Evolutionary conservation across 2,888 invertebrate species (phyloP), one percentile per base, ranked within the genome.

Genomic region (Oasisia sp.): DNA sequence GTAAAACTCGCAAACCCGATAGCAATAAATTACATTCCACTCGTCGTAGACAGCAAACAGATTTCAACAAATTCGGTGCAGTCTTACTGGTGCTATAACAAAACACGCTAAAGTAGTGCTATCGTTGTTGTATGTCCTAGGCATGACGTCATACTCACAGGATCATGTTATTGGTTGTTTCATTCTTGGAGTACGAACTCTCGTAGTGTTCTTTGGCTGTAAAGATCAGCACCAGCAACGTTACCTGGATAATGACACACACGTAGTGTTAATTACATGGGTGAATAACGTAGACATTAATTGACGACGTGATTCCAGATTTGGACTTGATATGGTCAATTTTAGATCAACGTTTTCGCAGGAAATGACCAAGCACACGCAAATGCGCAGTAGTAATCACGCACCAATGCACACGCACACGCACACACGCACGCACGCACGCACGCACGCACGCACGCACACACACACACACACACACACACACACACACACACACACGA

Each of bases 201-300:
- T 96, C 96, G 93, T 96, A 95, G 93, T 96, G 96, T 94, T 96
- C 96, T 94, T 96, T 96, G 32, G 96, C 96, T 90, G 96, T 96
- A 93, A 96, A 96, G 91, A 96, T 95, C 92, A 96, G 94, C 14
- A 96, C 96, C 92, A 96, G 94, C 19, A 96, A 95, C 19, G 96
- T 95, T 2, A 96, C 95, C 96, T 96, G 94, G 45, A 94, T 94
- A 91, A 19, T 19, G 74, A 74, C 27, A 19, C 0, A 4, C 74
- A 19, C 1, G 74, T 74, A n/a, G 74, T 74, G 5, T 19, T 74
- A 14, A 74, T 1, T 27, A 19, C 19, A 74, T 74, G 38, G 38
- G 38, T 38, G 38, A 38, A 38, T 38, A 38, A 38, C 38, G 1
- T 38, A 38, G 38, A 38, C 38, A 38, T 38, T 38, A 5, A 58